These are phyloP conservation scores for Pammene fasciana DNA, from an alignment of 2,888 invertebrate species.

Conservation along the genomic window DNA sequence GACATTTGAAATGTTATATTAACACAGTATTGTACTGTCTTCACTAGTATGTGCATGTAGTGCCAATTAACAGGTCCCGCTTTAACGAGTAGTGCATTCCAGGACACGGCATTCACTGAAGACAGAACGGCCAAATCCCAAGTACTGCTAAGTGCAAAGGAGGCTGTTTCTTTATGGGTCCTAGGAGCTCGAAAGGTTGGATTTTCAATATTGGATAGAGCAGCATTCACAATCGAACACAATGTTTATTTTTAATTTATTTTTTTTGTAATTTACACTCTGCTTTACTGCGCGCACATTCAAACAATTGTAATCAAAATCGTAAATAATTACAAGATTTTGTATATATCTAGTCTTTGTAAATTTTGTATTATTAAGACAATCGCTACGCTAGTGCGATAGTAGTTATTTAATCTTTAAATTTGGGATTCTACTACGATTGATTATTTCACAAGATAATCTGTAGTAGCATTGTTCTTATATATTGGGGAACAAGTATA, in stretches of 20 bases:
- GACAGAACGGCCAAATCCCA: constrained; percentile 87
- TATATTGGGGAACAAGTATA: not conserved
- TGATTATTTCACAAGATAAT: too few relatives aligned
- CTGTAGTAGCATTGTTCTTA: not conserved
- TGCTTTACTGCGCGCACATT: constrained; percentile 53
- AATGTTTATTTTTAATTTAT: constrained; percentile 35
- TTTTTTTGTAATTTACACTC: constrained; percentile 56
- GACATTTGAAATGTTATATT: constrained; percentile 19
- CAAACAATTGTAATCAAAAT: constrained; percentile 45
- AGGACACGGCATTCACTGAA: constrained; percentile 88
- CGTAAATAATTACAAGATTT: constrained; percentile 5
- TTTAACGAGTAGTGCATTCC: constrained; percentile 84
- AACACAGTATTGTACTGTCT: constrained; percentile 46
- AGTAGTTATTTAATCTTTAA: too few relatives aligned
- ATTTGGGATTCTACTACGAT: too few relatives aligned
- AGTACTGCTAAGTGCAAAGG: constrained; percentile 95
- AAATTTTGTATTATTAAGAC: not conserved
- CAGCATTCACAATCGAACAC: constrained; percentile 62
- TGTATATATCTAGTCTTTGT: constrained; percentile 20
- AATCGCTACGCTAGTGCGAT: not conserved
- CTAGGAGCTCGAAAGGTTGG: constrained; percentile 96
- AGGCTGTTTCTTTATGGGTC: constrained; percentile 97
- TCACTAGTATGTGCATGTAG: constrained; percentile 73
- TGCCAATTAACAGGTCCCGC: constrained; percentile 76
- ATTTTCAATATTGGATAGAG: constrained; percentile 55